These are phyloP conservation scores for Pangasius krempfi DNA, from an alignment of 2,797 vertebrate species.

Conservation along the genomic window DNA sequence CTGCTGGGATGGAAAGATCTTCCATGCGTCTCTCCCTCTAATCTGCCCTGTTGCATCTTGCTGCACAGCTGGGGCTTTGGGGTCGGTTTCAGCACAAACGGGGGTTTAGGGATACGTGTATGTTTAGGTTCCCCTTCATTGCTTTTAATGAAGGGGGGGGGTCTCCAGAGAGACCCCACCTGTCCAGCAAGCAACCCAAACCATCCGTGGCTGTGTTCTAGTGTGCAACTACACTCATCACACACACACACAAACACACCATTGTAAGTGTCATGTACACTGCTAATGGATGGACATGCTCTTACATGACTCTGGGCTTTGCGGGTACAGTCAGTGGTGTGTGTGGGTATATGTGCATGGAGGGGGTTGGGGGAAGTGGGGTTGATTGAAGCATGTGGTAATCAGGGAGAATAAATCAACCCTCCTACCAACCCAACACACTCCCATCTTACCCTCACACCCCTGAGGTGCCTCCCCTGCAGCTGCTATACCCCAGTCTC, in stretches of 20 bases:
- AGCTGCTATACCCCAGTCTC: conserved; percentile 52
- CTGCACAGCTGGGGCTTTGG: conserved; percentile 51
- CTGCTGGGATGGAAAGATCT: conserved; percentile 51
- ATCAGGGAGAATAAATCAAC: conserved; percentile 54
- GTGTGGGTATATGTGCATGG: not conserved
- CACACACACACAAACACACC: conserved; percentile 5
- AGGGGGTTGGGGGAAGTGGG: not conserved
- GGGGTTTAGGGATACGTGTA: conserved; percentile 48
- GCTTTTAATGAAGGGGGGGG: conserved; percentile 53
- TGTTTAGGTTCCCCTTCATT: conserved; percentile 56
- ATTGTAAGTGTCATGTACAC: conserved; percentile 14
- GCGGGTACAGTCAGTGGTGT: conserved; percentile 19
- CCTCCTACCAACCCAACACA: conserved; percentile 26
- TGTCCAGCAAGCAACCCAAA: conserved; percentile 45
- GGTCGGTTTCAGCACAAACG: conserved; percentile 36
- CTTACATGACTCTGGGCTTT: conserved; percentile 24
- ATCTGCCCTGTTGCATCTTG: conserved; percentile 57
- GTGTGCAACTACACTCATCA: conserved; percentile 39
- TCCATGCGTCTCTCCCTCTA: conserved; percentile 49
- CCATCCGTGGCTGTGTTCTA: conserved; percentile 23
- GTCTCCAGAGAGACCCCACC: conserved; percentile 54
- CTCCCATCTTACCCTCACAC: conserved; percentile 34
- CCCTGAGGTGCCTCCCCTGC: conserved; percentile 55
- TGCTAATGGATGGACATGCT: conserved; percentile 42
- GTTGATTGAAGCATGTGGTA: conserved; percentile 57